A percentile compares a stretch with the other conserved stretches of the same genome.
Evolutionary conservation across 2,797 vertebrate species (phyloP).

Genomic region (Microctenopoma steveboyesi): DNA sequence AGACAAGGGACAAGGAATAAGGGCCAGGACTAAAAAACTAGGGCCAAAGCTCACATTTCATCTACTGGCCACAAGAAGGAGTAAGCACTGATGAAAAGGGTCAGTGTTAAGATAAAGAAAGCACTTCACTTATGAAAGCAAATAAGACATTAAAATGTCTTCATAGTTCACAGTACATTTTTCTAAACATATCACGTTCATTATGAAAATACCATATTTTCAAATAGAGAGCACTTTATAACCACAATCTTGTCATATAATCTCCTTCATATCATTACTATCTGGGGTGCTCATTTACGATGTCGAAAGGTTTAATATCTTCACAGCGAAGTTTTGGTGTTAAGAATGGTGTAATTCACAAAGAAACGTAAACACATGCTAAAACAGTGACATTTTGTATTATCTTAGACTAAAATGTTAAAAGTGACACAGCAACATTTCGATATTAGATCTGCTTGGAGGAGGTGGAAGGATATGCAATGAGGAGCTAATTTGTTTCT

Average conservation of each 20-base stretch:
- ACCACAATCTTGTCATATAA: background rate
- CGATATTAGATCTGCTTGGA: constrained; percentile 63
- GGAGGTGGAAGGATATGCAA: constrained; percentile 12
- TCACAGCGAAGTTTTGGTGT: background rate
- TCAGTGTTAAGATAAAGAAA: constrained; percentile 37
- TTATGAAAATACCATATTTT: constrained; percentile 29
- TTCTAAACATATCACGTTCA: constrained; percentile 46
- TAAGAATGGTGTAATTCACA: background rate
- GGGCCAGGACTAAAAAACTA: constrained; percentile 22
- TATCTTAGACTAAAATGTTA: background rate
- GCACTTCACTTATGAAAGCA: constrained; percentile 44
- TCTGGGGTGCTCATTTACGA: background rate
- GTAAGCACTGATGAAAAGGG: constrained; percentile 37
- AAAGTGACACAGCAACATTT: background rate
- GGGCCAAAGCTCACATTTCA: constrained; percentile 59
- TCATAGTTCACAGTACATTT: constrained; percentile 38
- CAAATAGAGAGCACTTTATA: background rate
- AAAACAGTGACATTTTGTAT: background rate
- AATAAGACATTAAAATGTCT: constrained; percentile 39
- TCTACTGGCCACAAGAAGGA: constrained; percentile 63
- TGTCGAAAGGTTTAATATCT: background rate
- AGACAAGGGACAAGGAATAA: constrained; percentile 34
- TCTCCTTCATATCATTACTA: background rate
- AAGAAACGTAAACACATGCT: background rate
- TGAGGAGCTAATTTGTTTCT: too few species aligned